Conservation (phyloP, 1,140 invertebrate genomes). For the Carcinoscorpius rotundicauda region DNA sequence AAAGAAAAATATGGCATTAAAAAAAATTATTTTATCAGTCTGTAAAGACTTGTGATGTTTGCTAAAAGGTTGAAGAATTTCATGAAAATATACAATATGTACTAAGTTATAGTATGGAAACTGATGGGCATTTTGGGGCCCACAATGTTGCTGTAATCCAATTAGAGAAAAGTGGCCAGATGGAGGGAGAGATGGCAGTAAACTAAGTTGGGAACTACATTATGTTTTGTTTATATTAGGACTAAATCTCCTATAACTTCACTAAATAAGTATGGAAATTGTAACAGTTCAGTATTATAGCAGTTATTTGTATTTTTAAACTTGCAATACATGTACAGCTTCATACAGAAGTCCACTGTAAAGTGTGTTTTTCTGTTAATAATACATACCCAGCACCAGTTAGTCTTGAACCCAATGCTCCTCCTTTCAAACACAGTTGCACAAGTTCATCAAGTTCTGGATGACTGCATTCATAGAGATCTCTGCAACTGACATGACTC, state of each 20-base stretch:
- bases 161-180: too few relatives aligned
- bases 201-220: too few relatives aligned
- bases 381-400: conserved; percentile 65
- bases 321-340: neutral
- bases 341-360: neutral
- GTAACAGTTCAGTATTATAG: neutral
- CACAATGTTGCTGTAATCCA: too few relatives aligned
- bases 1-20: too few relatives aligned
- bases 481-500: conserved; percentile 72
- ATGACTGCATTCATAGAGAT: conserved; percentile 91
- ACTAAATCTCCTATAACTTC: neutral
- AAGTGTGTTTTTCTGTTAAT: neutral
- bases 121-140: too few relatives aligned
- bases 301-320: neutral
- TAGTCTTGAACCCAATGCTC: conserved; percentile 68
- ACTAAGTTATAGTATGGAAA: too few relatives aligned
- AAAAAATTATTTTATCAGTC: too few relatives aligned
- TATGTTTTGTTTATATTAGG: neutral
- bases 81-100: too few relatives aligned
- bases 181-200: too few relatives aligned
- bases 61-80: too few relatives aligned
- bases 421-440: conserved; percentile 51
- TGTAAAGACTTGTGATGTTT: too few relatives aligned
- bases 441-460: conserved; percentile 73
- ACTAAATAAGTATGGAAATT: neutral